Percentiles rank a stretch among this genome's conserved stretches.
Evolutionary conservation across 2,888 invertebrate species (phyloP).

Genomic region (Hemithea aestivaria): DNA sequence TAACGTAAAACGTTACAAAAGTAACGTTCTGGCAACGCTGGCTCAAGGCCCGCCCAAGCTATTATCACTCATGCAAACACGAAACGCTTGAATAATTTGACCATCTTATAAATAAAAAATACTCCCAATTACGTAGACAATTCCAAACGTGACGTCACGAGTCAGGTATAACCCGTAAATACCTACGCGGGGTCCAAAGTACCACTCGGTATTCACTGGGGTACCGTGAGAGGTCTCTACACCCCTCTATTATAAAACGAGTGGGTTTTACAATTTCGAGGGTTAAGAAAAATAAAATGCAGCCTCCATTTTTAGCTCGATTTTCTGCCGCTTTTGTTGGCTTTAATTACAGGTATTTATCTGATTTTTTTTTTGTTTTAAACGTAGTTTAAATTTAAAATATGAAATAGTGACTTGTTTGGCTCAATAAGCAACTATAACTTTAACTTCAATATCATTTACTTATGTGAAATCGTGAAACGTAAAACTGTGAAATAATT

Average conservation of each 20-base stretch:
- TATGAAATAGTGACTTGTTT: too few species aligned
- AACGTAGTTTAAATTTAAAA: not conserved
- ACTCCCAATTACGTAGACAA: conserved; percentile 32
- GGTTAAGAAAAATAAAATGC: conserved; percentile 40
- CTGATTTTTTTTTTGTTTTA: not conserved
- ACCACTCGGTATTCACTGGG: conserved; percentile 46
- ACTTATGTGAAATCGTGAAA: too few species aligned
- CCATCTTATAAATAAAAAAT: too few species aligned
- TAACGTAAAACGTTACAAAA: too few species aligned
- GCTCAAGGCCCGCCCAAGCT: too few species aligned
- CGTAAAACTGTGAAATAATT: too few species aligned
- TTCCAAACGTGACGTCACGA: conserved; percentile 36
- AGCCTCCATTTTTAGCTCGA: conserved; percentile 30
- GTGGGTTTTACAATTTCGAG: conserved; percentile 53
- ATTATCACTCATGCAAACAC: too few species aligned
- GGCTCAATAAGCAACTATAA: too few species aligned
- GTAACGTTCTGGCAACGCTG: too few species aligned
- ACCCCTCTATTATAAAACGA: conserved; percentile 54
- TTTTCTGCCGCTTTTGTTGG: conserved; percentile 19
- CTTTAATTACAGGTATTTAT: conserved; percentile 20
- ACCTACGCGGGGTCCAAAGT: conserved; percentile 42
- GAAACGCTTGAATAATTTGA: too few species aligned
- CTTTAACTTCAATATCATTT: too few species aligned
- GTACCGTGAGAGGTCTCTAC: conserved; percentile 41
- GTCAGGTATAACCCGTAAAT: conserved; percentile 44